A percentile compares a stretch with the other conserved stretches of the same genome.
Conservation (phyloP, 2,888 invertebrate species). For the Xestia c-nigrum region DNA sequence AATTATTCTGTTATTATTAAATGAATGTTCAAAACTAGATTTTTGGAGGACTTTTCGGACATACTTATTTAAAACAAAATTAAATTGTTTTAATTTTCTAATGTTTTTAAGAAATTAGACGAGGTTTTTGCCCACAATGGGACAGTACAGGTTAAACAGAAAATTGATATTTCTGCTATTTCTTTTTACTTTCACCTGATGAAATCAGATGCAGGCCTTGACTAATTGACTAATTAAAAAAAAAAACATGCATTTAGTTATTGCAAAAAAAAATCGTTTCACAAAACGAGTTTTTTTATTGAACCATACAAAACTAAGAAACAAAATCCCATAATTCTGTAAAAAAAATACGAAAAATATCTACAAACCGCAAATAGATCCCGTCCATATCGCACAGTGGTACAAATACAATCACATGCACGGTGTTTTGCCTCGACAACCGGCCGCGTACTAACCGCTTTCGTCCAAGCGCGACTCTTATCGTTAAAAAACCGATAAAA, state of each 20-base stretch:
- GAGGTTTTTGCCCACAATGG: neutral
- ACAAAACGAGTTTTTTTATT: neutral
- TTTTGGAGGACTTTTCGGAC: neutral
- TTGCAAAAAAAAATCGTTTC: neutral
- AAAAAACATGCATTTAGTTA: neutral
- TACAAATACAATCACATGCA: conserved; percentile 51
- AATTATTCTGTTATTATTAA: neutral
- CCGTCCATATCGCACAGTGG: conserved; percentile 51
- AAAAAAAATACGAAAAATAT: conserved; percentile 36
- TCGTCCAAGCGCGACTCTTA: conserved; percentile 69
- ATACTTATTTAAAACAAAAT: neutral
- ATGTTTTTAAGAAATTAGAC: neutral
- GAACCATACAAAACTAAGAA: neutral
- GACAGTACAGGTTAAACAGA: neutral
- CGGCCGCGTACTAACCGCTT: conserved; percentile 66
- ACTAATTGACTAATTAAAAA: neutral
- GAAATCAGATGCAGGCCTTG: neutral
- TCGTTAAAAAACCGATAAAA: conserved; percentile 70
- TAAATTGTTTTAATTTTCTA: neutral
- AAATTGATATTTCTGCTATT: neutral
- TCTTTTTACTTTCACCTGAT: neutral
- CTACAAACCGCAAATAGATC: conserved; percentile 57
- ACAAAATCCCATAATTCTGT: neutral
- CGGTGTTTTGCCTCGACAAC: conserved; percentile 62
- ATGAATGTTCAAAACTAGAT: neutral